phyloP scores from a whole-genome alignment of 2,888 invertebrate species.

The Caenorhabditis doughertyi region DNA sequence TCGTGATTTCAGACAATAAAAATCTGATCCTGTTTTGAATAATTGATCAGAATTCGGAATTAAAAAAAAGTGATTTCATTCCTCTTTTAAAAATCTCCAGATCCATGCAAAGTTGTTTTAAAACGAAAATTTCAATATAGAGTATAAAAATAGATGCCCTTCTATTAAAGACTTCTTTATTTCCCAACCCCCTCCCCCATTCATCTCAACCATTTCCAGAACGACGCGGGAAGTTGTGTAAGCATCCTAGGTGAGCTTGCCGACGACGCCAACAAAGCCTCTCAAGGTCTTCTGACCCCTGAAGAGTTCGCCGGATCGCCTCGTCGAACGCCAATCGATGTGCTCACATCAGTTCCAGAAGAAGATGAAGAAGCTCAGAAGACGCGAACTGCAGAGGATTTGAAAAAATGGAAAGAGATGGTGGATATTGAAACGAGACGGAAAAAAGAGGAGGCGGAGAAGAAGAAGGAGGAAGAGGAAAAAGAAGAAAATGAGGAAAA shows the following conservation, averaged over 20 bases:
- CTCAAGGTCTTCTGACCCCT: slow-evolving; percentile 52
- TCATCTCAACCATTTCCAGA: slow-evolving; percentile 36
- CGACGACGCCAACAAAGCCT: slow-evolving; percentile 52
- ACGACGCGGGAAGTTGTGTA: slow-evolving; percentile 45
- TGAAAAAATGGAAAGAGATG: slow-evolving; percentile 58
- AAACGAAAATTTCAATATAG: not conserved
- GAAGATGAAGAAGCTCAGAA: slow-evolving; percentile 71
- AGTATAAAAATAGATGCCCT: too few species aligned
- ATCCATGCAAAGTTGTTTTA: too few species aligned
- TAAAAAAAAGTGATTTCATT: too few species aligned
- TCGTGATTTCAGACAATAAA: too few species aligned
- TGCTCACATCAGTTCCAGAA: slow-evolving; percentile 66
- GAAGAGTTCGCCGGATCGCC: slow-evolving; percentile 56
- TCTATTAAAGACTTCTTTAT: too few species aligned
- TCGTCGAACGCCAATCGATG: slow-evolving; percentile 61
- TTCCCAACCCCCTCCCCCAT: too few species aligned
- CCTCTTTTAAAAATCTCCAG: too few species aligned
- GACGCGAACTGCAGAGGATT: slow-evolving; percentile 58
- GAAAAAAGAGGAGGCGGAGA: slow-evolving; percentile 6
- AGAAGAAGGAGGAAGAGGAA: slow-evolving; percentile 48
- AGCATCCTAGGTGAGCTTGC: slow-evolving; percentile 64
- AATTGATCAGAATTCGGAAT: too few species aligned
- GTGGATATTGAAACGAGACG: slow-evolving; percentile 31
- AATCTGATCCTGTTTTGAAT: too few species aligned
- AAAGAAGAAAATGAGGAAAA: slow-evolving; percentile 20